Evolutionary conservation across 1,140 invertebrate species (phyloP).

Genomic region (Spodoptera frugiperda): DNA sequence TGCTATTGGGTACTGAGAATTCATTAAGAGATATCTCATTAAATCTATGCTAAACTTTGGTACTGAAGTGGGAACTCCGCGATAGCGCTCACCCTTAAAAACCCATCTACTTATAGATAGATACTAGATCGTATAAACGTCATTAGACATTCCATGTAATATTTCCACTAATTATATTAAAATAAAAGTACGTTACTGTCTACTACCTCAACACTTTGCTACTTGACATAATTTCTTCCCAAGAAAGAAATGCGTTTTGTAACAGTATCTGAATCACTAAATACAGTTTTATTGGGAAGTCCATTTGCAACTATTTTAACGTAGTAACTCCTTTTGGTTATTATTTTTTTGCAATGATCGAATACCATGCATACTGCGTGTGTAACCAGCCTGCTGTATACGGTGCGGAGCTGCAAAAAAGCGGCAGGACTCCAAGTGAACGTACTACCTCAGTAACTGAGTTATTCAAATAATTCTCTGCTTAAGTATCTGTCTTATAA

Average conservation of each 20-base stretch:
- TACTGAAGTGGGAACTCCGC: no score
- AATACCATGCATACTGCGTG: slow-evolving; percentile 19
- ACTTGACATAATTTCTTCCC: neutral
- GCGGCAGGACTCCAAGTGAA: neutral
- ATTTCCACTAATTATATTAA: no score
- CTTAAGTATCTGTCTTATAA: slow-evolving; percentile 18
- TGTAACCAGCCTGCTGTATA: slow-evolving; percentile 20
- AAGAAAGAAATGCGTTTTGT: neutral
- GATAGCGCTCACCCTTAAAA: no score
- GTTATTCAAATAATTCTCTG: slow-evolving; percentile 48
- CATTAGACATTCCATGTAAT: no score
- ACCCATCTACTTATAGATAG: no score
- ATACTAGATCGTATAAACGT: no score
- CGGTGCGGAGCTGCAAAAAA: slow-evolving; percentile 40
- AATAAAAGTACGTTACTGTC: no score
- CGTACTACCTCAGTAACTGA: neutral
- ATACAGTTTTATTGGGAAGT: neutral
- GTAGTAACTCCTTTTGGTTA: slow-evolving; percentile 20
- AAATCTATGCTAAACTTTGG: no score
- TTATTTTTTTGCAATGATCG: slow-evolving; percentile 9
- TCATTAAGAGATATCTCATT: no score
- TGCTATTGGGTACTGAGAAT: no score
- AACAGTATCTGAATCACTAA: neutral
- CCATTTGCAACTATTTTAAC: slow-evolving; percentile 2
- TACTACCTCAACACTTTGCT: neutral